These are phyloP conservation scores for Coelopa frigida DNA, from an alignment of 1,140 invertebrate genomes.

Conservation along the genomic window DNA sequence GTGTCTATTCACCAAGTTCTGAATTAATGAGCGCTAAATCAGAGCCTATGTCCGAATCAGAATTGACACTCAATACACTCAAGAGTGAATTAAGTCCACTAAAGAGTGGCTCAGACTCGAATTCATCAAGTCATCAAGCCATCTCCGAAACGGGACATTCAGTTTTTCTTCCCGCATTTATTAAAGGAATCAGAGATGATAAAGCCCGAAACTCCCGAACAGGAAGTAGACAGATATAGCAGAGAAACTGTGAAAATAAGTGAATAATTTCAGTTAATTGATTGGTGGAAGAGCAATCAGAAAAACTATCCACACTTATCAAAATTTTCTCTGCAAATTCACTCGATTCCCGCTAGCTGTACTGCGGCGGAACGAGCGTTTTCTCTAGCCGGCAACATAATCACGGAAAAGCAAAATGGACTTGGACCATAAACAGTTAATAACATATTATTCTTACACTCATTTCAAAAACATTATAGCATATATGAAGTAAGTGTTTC, in stretches of 20 bases:
- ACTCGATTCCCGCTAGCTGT: too few relatives aligned
- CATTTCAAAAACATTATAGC: too few relatives aligned
- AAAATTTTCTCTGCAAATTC: too few relatives aligned
- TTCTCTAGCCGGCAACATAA: too few relatives aligned
- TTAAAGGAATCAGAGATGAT: neutral
- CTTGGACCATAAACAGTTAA: too few relatives aligned
- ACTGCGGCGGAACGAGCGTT: too few relatives aligned
- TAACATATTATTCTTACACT: too few relatives aligned
- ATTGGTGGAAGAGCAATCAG: too few relatives aligned
- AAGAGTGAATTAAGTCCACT: neutral
- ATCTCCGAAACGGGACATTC: neutral
- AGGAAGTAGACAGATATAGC: conserved; percentile 14
- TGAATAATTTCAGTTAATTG: conserved; percentile 1
- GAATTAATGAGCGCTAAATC: neutral
- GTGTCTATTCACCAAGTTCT: too few relatives aligned
- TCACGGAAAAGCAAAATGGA: too few relatives aligned
- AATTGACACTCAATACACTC: neutral
- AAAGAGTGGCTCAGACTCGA: neutral
- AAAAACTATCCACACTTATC: too few relatives aligned
- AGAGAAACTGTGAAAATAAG: conserved; percentile 3
- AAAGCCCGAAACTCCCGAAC: neutral
- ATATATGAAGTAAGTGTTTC: too few relatives aligned
- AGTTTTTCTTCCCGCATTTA: conserved; percentile 6
- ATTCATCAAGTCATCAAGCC: neutral
- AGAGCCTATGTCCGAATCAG: neutral